phyloP scores from a whole-genome alignment of 2,888 invertebrate species.

The Plagodis pulveraria region DNA sequence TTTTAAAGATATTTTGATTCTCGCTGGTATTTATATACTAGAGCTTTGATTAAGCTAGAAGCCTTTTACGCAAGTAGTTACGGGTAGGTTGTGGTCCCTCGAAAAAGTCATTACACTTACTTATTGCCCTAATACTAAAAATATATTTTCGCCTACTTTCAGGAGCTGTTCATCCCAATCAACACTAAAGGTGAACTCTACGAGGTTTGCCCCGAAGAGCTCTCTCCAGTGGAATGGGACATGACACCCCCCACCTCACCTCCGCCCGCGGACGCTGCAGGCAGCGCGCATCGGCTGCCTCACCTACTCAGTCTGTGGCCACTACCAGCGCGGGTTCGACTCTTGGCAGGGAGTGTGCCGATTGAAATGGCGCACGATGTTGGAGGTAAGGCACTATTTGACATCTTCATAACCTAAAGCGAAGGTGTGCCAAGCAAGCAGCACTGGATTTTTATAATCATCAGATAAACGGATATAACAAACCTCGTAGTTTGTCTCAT shows the following conservation, averaged over 20 bases:
- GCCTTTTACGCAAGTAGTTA: no score
- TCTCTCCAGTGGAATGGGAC: constrained; percentile 82
- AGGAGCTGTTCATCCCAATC: constrained; percentile 90
- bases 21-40: no score
- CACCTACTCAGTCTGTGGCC: constrained; percentile 85
- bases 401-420: no score
- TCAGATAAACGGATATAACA: no score
- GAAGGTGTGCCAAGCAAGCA: no score
- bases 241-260: constrained; percentile 73
- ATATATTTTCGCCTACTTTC: constrained; percentile 49
- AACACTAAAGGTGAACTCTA: constrained; percentile 91
- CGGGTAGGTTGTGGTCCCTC: no score
- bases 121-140: no score
- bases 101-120: no score
- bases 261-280: constrained; percentile 77
- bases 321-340: constrained; percentile 85
- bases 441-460: no score
- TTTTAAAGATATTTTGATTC: no score
- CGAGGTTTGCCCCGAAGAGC: constrained; percentile 83
- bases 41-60: no score
- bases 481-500: no score
- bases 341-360: constrained; percentile 85
- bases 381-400: constrained; percentile 74
- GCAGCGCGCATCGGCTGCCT: constrained; percentile 81
- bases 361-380: constrained; percentile 86